Evolutionary conservation across 1,140 invertebrate species (phyloP).

Genomic region (Dendroctonus valens): DNA sequence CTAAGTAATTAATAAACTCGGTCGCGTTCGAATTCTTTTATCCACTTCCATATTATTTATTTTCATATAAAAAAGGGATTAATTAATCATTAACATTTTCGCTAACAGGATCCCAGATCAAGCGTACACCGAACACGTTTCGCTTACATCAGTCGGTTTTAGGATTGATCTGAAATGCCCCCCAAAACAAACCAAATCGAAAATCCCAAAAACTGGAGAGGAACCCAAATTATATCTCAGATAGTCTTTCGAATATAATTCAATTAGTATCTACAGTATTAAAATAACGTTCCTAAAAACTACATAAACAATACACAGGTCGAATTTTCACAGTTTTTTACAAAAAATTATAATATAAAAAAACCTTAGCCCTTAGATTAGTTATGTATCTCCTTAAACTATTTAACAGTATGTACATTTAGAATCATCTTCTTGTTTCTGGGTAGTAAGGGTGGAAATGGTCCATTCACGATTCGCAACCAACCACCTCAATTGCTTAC

Average conservation of each 20-base stretch:
- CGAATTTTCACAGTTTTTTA: constrained; percentile 29
- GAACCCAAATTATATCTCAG: constrained; percentile 48
- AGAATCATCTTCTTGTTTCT: constrained; percentile 45
- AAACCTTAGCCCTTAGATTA: constrained; percentile 18
- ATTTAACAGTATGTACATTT: constrained; percentile 54
- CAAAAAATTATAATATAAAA: constrained; percentile 30
- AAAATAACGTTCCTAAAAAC: constrained; percentile 29
- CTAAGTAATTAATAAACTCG: constrained; percentile 29
- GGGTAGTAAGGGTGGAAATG: neutral
- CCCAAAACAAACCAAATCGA: too few relatives aligned
- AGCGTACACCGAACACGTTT: too few relatives aligned
- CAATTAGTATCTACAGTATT: constrained; percentile 25
- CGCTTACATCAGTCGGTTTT: too few relatives aligned
- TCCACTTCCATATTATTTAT: constrained; percentile 5
- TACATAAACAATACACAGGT: constrained; percentile 27
- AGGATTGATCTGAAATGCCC: too few relatives aligned
- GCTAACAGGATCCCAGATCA: constrained; percentile 23
- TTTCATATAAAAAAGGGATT: constrained; percentile 4
- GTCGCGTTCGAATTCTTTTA: constrained; percentile 4
- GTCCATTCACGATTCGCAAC: neutral
- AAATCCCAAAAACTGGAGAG: constrained; percentile 1
- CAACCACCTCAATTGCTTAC: too few relatives aligned
- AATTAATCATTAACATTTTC: constrained; percentile 16
- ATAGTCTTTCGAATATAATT: constrained; percentile 41
- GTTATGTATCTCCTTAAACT: constrained; percentile 33